Evolutionary conservation across 2,797 vertebrate species (phyloP).

Genomic region (Sternarchorhynchus goeldii): DNA sequence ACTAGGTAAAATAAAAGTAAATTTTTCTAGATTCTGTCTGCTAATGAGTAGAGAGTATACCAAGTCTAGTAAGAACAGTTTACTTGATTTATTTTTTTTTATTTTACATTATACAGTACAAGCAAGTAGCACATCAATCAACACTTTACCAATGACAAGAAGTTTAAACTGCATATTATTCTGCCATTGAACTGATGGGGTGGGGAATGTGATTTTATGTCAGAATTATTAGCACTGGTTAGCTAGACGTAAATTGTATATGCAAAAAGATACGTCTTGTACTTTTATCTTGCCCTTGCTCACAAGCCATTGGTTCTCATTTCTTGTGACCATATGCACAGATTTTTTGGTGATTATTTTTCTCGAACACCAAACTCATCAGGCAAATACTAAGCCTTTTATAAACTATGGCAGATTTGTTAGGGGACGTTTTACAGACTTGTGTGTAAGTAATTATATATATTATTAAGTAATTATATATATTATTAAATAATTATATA

Average conservation of each 20-base stretch:
- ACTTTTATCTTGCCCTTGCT: not conserved
- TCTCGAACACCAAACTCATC: not conserved
- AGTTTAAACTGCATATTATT: not conserved
- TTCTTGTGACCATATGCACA: not conserved
- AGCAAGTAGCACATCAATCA: not conserved
- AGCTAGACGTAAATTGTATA: not conserved
- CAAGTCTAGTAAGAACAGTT: conserved; percentile 4
- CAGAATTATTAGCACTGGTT: not conserved
- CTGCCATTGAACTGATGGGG: too few relatives aligned
- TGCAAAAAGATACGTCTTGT: not conserved
- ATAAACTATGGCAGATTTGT: not conserved
- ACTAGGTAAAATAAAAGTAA: conserved; percentile 13
- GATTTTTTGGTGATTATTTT: not conserved
- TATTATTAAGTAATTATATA: not conserved
- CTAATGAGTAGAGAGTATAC: not conserved
- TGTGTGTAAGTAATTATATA: not conserved
- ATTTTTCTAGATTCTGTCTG: too few relatives aligned
- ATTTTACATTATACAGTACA: not conserved
- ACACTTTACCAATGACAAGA: not conserved
- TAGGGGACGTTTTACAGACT: not conserved
- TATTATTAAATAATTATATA: too few relatives aligned
- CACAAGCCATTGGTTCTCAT: not conserved
- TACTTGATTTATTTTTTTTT: not conserved
- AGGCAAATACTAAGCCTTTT: not conserved
- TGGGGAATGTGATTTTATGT: too few relatives aligned